phyloP scores from a whole-genome alignment of 1,140 invertebrate species.

The Drosophila mauritiana region DNA sequence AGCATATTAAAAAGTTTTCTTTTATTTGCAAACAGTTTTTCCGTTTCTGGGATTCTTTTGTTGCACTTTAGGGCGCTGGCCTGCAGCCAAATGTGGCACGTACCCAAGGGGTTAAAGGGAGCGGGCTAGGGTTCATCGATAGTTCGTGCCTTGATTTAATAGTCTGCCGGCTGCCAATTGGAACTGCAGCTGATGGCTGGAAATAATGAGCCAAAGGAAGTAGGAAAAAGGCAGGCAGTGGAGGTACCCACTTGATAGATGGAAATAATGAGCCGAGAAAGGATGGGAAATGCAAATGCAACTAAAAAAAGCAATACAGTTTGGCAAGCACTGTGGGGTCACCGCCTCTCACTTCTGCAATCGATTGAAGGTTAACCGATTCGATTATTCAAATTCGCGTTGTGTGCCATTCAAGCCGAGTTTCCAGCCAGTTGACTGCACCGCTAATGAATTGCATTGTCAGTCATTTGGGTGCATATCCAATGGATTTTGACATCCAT shows the following conservation, averaged over 20 bases:
- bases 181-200: slow-evolving; percentile 53
- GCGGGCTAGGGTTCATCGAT: slow-evolving; percentile 62
- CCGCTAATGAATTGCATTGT: slow-evolving; percentile 75
- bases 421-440: slow-evolving; percentile 48
- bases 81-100: slow-evolving; percentile 56
- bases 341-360: slow-evolving; percentile 29
- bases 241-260: not conserved
- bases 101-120: slow-evolving; percentile 17
- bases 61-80: slow-evolving; percentile 35
- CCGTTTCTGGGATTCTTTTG: slow-evolving; percentile 53
- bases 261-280: slow-evolving; percentile 21
- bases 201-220: slow-evolving; percentile 36
- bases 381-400: slow-evolving; percentile 40
- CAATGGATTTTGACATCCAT: slow-evolving; percentile 63
- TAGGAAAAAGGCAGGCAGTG: not conserved
- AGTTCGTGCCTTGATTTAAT: slow-evolving; percentile 82
- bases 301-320: not conserved
- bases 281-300: not conserved
- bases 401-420: slow-evolving; percentile 45
- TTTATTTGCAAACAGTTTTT: slow-evolving; percentile 65
- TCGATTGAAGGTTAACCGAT: slow-evolving; percentile 46
- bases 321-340: not conserved
- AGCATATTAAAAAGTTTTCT: slow-evolving; percentile 70
- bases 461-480: slow-evolving; percentile 64
- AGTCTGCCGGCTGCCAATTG: slow-evolving; percentile 70